Evolutionary conservation across 2,888 invertebrate genomes (phyloP), one percentile per base, ranked within the genome.

Genomic region (Mechanitis mazaeus): DNA sequence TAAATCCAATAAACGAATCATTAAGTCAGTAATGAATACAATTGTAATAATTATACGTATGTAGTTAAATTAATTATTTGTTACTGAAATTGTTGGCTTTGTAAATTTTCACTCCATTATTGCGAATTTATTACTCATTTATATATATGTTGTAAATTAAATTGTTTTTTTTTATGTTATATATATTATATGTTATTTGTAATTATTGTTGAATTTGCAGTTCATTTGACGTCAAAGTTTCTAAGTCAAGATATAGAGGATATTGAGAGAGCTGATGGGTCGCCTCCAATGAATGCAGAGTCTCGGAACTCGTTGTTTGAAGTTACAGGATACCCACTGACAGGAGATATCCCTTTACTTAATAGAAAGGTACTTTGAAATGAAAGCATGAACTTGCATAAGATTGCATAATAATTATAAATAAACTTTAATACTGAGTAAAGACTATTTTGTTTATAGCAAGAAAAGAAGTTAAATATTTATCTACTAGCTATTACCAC

Each of bases 261-360:
- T 20, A 5, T 2, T 55, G 9, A 38, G 38, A 38, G 3, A 42
- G 35, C 33, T 45, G 20, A 56, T 31, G 45, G 35, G 54, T 31
- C 47, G 11, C 50, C 58, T 33, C 50, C 33, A 31, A 54, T 59
- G 20, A 62, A 59, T 50, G 58, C 59, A 11, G 54, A 56, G 9
- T 55, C 60, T 6, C 64, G 62, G 20, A 65, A 64, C 0, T 58
- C 61, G 12, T 61, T 75, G 45, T 77, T 76, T 33, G 69, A 72
- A 12, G 67, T 65, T 0, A 68, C 67, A 1, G 71, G 72, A 2
- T 78, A 76, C 42, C 84, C 84, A 46, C 68, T 64, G 2, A 38
- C 57, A n/a, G 83, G 82, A 4, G 80, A 80, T 42, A 75, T 85
- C 60, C 87, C 87, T 1, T 33, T 81, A 31, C 73, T 88, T 1